Base-by-base conservation (phyloP, 1,140 invertebrate genomes). In the Melanaphis sacchari region DNA sequence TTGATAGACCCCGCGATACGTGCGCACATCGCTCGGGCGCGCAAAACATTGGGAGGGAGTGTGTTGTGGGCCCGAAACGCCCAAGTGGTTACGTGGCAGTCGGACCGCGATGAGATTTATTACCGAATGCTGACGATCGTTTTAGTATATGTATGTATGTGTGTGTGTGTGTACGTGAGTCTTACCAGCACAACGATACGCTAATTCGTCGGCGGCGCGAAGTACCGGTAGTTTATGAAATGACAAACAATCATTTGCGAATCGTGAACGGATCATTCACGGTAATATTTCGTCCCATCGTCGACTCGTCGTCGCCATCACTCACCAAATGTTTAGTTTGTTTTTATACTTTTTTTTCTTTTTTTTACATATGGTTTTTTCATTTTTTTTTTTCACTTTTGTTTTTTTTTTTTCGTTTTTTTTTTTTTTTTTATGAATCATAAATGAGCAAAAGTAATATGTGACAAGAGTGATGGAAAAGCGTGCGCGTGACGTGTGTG, bases 381-480 rank as follows among this genome's bases (percentile, higher is more conserved):
- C 24, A 84, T 15, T 8, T 11, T 84, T 82, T n/a, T n/a, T n/a
- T 82, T 76, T 76, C 59, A n/a, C 59, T 6, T 76, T 76, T 76
- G 31, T 21, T 59, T 38, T 38, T 82, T 38, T 24, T 82, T 15
- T 9, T 82, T 82, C 26, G 24, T 38, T 38, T 84, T 40, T 31
- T 36, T 41, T 41, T 31, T 41, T 40, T 38, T 84, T 84, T 41
- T 40, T 40, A 40, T 41, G 24, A 11, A 84, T 49, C 59, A n/a
- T 76, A 76, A 76, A 76, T 76, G 26, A 87, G 41, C 41, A 41
- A 87, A 41, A 87, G 40, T 87, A 87, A 87, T 31, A 43, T 87
- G 46, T 11, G 40, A 87, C 26, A 43, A 43, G 26, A 87, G 31
- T 15, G 59, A 76, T 76, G 31, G 18, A 76, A 76, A 76, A 66